phyloP scores from a whole-genome alignment of 2,113 vertebrate species.

The Anarhynchus alexandrinus region DNA sequence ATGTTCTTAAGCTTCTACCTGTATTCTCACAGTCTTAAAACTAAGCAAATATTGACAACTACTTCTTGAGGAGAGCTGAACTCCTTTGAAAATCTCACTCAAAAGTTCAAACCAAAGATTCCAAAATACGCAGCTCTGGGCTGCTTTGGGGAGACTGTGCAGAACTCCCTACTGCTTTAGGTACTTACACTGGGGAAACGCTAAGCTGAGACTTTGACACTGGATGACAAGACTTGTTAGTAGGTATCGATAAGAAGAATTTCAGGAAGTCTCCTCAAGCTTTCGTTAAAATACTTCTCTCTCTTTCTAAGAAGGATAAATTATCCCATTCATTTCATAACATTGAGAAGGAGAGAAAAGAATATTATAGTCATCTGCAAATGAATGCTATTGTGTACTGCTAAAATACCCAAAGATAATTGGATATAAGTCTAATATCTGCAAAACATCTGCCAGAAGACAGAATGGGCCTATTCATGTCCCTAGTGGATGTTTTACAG shows the following conservation, averaged over 20 bases:
- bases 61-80: background rate
- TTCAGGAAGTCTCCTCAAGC: background rate
- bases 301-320: background rate
- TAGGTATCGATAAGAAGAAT: background rate
- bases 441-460: background rate
- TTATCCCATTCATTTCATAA: background rate
- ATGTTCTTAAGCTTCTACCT: background rate
- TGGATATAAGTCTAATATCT: background rate
- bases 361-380: background rate
- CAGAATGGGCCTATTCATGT: background rate
- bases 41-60: background rate
- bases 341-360: background rate
- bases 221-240: background rate
- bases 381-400: background rate
- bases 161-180: background rate
- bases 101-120: background rate
- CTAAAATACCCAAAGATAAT: background rate
- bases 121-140: rapidly evolving
- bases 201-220: background rate
- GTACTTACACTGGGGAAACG: rapidly evolving
- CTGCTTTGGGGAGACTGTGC: background rate
- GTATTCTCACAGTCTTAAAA: background rate
- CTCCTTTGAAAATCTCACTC: background rate
- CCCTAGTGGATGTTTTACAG: background rate
- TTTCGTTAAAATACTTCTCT: background rate